These are phyloP conservation scores for Gnatocerus cornutus DNA, from an alignment of 2,888 invertebrate species.

Conservation along the genomic window DNA sequence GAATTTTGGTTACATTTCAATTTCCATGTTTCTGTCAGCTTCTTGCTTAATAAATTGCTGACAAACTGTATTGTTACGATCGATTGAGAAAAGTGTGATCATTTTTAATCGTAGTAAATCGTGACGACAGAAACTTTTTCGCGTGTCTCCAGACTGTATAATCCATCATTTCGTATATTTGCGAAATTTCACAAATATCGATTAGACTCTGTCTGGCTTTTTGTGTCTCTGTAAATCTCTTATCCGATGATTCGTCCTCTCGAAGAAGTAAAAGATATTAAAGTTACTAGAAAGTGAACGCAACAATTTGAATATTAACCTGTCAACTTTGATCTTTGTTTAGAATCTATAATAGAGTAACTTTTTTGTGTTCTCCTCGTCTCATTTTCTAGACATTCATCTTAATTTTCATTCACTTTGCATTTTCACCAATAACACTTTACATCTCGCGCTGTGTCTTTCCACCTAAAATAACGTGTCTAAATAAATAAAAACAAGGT, in stretches of 20 bases:
- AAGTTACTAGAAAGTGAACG: too few species aligned
- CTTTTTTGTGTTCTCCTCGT: too few species aligned
- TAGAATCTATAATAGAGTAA: too few species aligned
- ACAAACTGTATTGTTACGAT: neutral
- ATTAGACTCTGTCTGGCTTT: conserved; percentile 14
- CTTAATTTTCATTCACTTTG: conserved; percentile 30
- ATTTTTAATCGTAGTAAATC: conserved; percentile 8
- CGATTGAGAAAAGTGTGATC: neutral
- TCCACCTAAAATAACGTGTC: conserved; percentile 17
- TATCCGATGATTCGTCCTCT: neutral
- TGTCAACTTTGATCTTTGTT: too few species aligned
- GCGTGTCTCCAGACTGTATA: conserved; percentile 8
- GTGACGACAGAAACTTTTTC: neutral
- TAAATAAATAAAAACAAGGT: conserved; percentile 25
- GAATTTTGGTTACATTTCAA: conserved; percentile 19
- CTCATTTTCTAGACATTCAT: conserved; percentile 18
- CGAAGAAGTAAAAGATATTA: neutral
- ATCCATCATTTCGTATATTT: conserved; percentile 14
- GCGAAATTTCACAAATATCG: conserved; percentile 1
- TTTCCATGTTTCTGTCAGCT: conserved; percentile 23
- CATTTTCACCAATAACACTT: conserved; percentile 7
- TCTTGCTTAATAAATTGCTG: neutral
- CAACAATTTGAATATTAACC: too few species aligned
- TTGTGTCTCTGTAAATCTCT: neutral
- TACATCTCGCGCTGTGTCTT: conserved; percentile 14